Evolutionary conservation across 2,113 vertebrate species (phyloP).

Genomic region (Geothlypis trichas): DNA sequence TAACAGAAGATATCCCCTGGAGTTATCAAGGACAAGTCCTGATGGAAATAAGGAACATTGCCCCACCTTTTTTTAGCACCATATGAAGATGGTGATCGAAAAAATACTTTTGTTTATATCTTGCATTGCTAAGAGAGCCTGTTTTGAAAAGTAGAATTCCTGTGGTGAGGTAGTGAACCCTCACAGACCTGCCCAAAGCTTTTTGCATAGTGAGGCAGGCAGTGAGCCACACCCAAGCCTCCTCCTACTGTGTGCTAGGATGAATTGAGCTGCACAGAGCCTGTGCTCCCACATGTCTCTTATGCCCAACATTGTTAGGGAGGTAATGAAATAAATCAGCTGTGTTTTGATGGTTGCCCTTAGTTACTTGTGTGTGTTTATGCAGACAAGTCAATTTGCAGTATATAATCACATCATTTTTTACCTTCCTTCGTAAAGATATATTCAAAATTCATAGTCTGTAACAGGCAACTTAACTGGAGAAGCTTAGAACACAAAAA

Average conservation of each 20-base stretch:
- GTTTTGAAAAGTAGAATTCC: background rate
- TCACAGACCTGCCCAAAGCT: background rate
- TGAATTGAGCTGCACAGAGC: rapidly evolving
- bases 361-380: background rate
- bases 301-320: rapidly evolving
- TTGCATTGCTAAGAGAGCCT: background rate
- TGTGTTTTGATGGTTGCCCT: background rate
- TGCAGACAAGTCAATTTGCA: background rate
- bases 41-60: background rate
- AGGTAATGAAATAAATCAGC: background rate
- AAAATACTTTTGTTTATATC: background rate
- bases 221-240: rapidly evolving
- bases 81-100: no score
- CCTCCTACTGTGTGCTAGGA: rapidly evolving
- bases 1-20: no score
- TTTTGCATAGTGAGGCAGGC: background rate
- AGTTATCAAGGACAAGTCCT: no score
- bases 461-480: background rate
- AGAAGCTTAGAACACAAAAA: background rate
- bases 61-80: background rate
- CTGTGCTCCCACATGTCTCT: rapidly evolving
- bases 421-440: background rate
- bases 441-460: background rate
- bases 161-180: rapidly evolving
- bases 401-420: background rate